Evolutionary conservation across 2,113 vertebrate species (phyloP).

Genomic region (Vimba vimba): DNA sequence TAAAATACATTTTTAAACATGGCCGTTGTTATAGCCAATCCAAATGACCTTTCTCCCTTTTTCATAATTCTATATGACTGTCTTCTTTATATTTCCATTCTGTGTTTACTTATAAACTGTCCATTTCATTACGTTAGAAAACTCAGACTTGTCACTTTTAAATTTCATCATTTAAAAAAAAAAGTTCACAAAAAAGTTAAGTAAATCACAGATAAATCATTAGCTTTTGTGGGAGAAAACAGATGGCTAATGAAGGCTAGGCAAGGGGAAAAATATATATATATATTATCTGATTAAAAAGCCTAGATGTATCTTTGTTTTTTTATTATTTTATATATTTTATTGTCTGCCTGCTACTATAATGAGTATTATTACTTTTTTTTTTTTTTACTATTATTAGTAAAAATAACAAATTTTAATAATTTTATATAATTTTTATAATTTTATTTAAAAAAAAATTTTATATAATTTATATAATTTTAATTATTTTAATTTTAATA

Average conservation of each 20-base stretch:
- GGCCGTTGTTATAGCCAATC: background rate
- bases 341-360: background rate
- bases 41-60: background rate
- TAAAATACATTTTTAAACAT: background rate
- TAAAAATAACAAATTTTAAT: too few relatives aligned
- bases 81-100: background rate
- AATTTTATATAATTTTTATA: too few relatives aligned
- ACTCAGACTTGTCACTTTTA: background rate
- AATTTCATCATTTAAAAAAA: background rate
- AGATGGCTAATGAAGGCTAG: constrained; percentile 19
- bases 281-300: background rate
- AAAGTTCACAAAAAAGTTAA: background rate
- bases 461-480: too few relatives aligned
- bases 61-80: background rate
- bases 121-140: background rate
- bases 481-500: too few relatives aligned
- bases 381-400: too few relatives aligned
- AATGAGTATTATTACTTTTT: too few relatives aligned
- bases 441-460: too few relatives aligned
- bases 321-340: background rate
- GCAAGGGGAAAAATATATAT: background rate
- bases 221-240: constrained; percentile 30
- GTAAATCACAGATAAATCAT: constrained; percentile 23
- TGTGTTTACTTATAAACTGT: background rate
- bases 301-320: background rate